Conservation (phyloP, 2,888 invertebrate genomes). For the Temnothorax rugatulus region DNA sequence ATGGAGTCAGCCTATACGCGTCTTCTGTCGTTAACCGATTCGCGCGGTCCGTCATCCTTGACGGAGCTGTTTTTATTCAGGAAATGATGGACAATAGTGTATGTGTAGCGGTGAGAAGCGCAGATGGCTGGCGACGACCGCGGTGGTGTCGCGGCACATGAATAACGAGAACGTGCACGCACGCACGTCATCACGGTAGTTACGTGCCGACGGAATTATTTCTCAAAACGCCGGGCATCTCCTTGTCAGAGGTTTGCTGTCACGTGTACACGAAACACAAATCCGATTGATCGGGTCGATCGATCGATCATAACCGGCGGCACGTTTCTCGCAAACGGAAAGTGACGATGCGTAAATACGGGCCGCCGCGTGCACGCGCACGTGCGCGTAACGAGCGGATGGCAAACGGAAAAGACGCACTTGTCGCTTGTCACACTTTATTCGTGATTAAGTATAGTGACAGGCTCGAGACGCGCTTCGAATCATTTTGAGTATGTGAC, state of each 20-base stretch:
- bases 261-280: slow-evolving; percentile 27
- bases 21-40: background rate
- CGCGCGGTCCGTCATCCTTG: background rate
- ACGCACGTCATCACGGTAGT: background rate
- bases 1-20: background rate
- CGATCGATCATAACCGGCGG: slow-evolving; percentile 41
- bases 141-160: slow-evolving; percentile 39
- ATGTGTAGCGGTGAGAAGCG: slow-evolving; percentile 15
- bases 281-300: slow-evolving; percentile 52
- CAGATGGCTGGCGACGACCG: slow-evolving; percentile 37
- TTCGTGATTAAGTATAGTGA: background rate
- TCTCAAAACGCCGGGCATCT: background rate
- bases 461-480: background rate
- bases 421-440: slow-evolving; percentile 26
- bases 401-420: slow-evolving; percentile 41
- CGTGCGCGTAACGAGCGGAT: slow-evolving; percentile 68
- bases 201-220: background rate
- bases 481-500: background rate
- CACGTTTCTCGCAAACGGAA: slow-evolving; percentile 59
- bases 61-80: slow-evolving; percentile 2
- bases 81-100: slow-evolving; percentile 26
- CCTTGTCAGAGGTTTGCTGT: slow-evolving; percentile 64
- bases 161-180: slow-evolving; percentile 56
- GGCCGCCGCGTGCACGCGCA: slow-evolving; percentile 64
- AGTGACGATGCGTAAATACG: slow-evolving; percentile 68